These are phyloP conservation scores for Benthosema pterotum DNA, from an alignment of 2,797 vertebrate genomes.

Conservation along the genomic window DNA sequence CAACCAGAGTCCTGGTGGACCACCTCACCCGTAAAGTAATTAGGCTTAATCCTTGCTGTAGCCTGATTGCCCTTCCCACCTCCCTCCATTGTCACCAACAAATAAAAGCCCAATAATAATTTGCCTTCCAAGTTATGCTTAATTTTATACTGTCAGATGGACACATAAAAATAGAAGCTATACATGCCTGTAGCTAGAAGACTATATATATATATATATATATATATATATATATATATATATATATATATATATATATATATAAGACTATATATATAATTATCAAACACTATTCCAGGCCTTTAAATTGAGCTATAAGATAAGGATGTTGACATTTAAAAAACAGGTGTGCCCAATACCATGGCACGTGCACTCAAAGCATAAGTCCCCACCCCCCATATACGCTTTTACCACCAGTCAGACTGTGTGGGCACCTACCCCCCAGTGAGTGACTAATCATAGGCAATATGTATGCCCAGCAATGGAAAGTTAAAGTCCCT, in stretches of 20 bases:
- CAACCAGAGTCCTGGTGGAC: too few relatives aligned
- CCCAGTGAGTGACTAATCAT: not conserved
- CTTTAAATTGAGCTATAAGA: not conserved
- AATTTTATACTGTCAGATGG: not conserved
- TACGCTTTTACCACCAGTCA: slow-evolving; percentile 1
- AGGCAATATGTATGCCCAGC: slow-evolving; percentile 27
- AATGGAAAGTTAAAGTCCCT: slow-evolving; percentile 52
- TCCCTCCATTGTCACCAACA: too few relatives aligned
- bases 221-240: too few relatives aligned
- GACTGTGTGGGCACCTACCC: slow-evolving; percentile 21
- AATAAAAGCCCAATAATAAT: too few relatives aligned
- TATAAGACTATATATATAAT: too few relatives aligned
- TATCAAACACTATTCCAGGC: not conserved
- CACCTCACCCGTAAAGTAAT: too few relatives aligned
- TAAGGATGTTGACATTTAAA: not conserved
- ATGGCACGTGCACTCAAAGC: slow-evolving; percentile 8
- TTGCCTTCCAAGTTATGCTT: not conserved
- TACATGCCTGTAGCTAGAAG: not conserved
- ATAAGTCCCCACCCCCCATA: not conserved
- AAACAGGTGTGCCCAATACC: slow-evolving; percentile 9
- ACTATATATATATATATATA: too few relatives aligned
- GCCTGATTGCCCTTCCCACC: too few relatives aligned
- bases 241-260: too few relatives aligned
- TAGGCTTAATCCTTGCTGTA: too few relatives aligned
- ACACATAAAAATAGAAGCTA: not conserved